Conservation (phyloP, 2,113 vertebrate species). For the Megalops atlanticus region DNA sequence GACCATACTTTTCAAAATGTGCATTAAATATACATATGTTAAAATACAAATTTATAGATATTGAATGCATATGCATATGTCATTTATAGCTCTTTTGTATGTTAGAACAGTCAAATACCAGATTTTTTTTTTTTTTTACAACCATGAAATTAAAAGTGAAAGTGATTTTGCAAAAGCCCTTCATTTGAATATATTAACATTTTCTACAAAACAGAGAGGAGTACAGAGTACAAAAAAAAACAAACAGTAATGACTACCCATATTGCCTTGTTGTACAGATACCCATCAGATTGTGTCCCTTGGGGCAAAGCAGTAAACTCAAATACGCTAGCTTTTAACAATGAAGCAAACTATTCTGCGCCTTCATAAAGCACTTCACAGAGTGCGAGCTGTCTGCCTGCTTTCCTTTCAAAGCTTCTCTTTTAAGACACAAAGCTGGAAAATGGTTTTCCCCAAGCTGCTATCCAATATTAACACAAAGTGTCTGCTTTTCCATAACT, state of each 20-base stretch:
- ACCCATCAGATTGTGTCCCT: neutral
- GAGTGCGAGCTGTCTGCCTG: too few species aligned
- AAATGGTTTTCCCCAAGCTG: neutral
- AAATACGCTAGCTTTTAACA: too few species aligned
- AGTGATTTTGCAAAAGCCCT: neutral
- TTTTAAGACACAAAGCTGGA: neutral
- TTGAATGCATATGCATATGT: neutral
- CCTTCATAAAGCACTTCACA: too few species aligned
- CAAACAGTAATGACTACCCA: neutral
- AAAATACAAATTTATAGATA: conserved; percentile 2
- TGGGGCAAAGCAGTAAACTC: neutral
- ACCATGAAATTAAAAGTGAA: neutral
- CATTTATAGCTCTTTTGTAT: neutral
- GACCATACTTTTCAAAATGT: neutral
- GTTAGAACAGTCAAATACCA: neutral
- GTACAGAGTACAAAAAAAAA: neutral
- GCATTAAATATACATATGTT: too few species aligned
- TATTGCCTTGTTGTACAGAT: neutral
- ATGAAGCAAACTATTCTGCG: too few species aligned
- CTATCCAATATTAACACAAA: neutral
- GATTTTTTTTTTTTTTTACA: neutral
- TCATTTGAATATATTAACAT: conserved; percentile 9
- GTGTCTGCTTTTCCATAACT: neutral
- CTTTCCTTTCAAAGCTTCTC: neutral
- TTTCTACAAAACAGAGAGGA: neutral